Evolutionary conservation across 2,113 vertebrate species (phyloP).

Genomic region (Hirundichthys speculiger): DNA sequence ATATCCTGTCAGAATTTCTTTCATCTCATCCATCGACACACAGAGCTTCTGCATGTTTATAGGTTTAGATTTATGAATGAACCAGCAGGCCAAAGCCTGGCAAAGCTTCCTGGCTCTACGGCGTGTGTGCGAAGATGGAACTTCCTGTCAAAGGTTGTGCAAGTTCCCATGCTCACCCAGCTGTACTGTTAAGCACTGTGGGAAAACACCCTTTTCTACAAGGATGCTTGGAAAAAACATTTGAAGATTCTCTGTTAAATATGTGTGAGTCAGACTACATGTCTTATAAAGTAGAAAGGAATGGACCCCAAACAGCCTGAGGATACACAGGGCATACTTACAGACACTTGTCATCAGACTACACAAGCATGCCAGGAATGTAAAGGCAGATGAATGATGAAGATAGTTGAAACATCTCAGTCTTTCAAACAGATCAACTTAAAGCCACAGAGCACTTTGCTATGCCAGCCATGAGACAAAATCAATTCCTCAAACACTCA

Average conservation of each 20-base stretch:
- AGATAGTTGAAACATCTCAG: constrained; percentile 20
- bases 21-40: constrained; percentile 16
- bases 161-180: constrained; percentile 62
- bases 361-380: constrained; percentile 64
- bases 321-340: constrained; percentile 43
- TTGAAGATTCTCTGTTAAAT: constrained; percentile 3
- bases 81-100: constrained; percentile 29
- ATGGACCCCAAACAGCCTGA: background rate
- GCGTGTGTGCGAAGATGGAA: constrained; percentile 40
- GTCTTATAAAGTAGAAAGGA: background rate
- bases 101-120: constrained; percentile 61
- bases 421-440: constrained; percentile 10
- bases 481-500: background rate
- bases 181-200: constrained; percentile 46
- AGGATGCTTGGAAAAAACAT: constrained; percentile 17
- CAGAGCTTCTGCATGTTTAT: constrained; percentile 23
- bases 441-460: constrained; percentile 9
- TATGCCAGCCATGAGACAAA: background rate
- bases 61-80: constrained; percentile 71
- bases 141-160: constrained; percentile 74
- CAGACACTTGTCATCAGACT: constrained; percentile 48
- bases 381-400: constrained; percentile 22
- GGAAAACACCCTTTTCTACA: constrained; percentile 49
- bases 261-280: background rate
- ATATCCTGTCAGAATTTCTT: constrained; percentile 54